Conservation (phyloP, 2,113 vertebrate genomes). For the Mellivora capensis region DNA sequence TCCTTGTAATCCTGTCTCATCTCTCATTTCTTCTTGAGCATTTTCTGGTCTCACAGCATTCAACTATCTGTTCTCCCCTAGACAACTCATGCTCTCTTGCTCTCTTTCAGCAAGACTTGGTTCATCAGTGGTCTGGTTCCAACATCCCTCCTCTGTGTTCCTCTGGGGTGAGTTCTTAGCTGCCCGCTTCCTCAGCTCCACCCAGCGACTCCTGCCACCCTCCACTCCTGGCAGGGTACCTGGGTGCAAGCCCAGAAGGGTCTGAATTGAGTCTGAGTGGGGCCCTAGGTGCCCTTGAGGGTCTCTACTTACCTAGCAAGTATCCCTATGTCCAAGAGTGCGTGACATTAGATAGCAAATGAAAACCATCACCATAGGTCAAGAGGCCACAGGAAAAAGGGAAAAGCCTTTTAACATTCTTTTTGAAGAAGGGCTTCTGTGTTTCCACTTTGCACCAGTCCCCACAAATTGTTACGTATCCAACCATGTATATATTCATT, state of each 20-base stretch:
- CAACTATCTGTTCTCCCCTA: neutral
- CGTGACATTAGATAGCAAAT: neutral
- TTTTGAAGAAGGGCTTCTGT: neutral
- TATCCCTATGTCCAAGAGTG: neutral
- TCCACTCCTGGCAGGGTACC: neutral
- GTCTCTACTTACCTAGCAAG: neutral
- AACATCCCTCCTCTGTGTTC: neutral
- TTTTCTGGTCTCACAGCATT: neutral
- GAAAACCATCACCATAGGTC: neutral
- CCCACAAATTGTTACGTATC: neutral
- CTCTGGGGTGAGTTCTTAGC: neutral
- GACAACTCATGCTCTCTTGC: neutral
- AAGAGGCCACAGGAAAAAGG: neutral
- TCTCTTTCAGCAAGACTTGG: neutral
- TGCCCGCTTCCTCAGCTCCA: neutral
- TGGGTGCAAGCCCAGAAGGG: neutral
- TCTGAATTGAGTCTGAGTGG: neutral
- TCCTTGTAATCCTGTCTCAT: neutral
- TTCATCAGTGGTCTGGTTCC: neutral
- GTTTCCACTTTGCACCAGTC: neutral
- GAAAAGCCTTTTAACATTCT: neutral
- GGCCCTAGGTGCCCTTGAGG: neutral
- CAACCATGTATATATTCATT: neutral
- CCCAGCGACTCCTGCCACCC: neutral
- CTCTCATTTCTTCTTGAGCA: neutral